Percentiles rank a stretch among this genome's conserved stretches.
Conservation (phyloP, 2,888 invertebrate genomes). For the Mamestra brassicae region DNA sequence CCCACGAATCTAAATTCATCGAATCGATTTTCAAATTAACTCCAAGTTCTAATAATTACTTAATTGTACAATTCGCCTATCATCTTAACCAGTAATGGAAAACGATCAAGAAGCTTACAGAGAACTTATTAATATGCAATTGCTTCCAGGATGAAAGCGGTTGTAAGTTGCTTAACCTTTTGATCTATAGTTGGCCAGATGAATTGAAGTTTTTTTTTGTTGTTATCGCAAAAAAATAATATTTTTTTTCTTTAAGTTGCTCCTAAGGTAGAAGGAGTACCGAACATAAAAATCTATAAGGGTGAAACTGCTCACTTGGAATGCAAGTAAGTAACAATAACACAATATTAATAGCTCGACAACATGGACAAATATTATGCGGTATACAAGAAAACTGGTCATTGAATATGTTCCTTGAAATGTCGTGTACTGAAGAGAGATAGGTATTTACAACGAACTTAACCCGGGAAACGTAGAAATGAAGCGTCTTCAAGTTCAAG, state of each 20-base stretch:
- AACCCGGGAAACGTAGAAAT: too few species aligned
- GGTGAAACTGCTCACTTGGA: not conserved
- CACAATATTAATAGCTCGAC: not conserved
- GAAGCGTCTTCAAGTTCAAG: too few species aligned
- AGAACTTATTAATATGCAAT: not conserved
- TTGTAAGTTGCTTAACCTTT: not conserved
- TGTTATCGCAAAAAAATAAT: not conserved
- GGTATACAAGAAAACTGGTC: too few species aligned
- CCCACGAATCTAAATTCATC: too few species aligned
- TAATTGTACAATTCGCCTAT: too few species aligned
- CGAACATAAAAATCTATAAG: not conserved
- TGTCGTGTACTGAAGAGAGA: too few species aligned
- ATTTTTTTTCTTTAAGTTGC: not conserved
- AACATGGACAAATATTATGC: too few species aligned
- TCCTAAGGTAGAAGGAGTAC: not conserved
- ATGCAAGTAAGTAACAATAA: conserved; percentile 9
- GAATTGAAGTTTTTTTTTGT: not conserved
- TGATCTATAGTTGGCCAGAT: not conserved
- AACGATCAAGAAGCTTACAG: not conserved
- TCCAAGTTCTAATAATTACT: too few species aligned
- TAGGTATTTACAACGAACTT: too few species aligned
- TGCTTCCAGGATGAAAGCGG: not conserved
- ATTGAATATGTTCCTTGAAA: too few species aligned
- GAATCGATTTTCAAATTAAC: too few species aligned
- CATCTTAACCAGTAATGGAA: not conserved